phyloP scores from a whole-genome alignment of 2,888 invertebrate species.

The Idaea dimidiata region DNA sequence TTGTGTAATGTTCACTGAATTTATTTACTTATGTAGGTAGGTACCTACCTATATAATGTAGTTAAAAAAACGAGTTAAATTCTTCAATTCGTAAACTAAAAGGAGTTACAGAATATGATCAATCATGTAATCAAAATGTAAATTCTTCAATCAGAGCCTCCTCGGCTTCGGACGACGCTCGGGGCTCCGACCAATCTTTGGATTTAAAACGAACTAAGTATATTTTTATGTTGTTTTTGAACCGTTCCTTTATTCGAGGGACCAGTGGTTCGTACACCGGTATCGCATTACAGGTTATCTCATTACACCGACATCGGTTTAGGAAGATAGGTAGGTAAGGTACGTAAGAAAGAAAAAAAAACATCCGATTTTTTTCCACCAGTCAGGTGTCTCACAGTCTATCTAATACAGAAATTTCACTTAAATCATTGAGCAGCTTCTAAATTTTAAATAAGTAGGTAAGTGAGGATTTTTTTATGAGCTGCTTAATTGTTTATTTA shows the following conservation, averaged over 20 bases:
- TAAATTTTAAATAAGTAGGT: too few relatives aligned
- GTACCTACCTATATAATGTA: too few relatives aligned
- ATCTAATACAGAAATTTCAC: too few relatives aligned
- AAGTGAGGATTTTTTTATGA: too few relatives aligned
- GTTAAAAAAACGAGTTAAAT: conserved; percentile 12
- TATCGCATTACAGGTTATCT: conserved; percentile 76
- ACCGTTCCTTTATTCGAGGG: conserved; percentile 69
- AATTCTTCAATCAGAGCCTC: conserved; percentile 48
- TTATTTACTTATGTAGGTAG: too few relatives aligned
- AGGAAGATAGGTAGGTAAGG: conserved; percentile 34
- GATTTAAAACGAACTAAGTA: conserved; percentile 61
- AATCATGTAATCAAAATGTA: conserved; percentile 46
- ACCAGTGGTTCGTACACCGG: conserved; percentile 68
- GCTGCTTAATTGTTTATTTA: too few relatives aligned
- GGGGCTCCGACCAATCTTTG: conserved; percentile 59
- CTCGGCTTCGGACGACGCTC: conserved; percentile 25
- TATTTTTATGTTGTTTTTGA: conserved; percentile 61
- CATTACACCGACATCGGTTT: conserved; percentile 61
- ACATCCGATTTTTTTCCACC: too few relatives aligned
- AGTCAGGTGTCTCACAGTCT: too few relatives aligned
- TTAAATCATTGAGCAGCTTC: too few relatives aligned
- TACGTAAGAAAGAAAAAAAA: too few relatives aligned
- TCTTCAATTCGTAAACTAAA: background rate
- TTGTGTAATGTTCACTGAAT: too few relatives aligned
- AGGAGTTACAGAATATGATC: conserved; percentile 31